These are phyloP conservation scores for Taxidea taxus DNA, from an alignment of 2,113 vertebrate genomes.

Conservation along the genomic window DNA sequence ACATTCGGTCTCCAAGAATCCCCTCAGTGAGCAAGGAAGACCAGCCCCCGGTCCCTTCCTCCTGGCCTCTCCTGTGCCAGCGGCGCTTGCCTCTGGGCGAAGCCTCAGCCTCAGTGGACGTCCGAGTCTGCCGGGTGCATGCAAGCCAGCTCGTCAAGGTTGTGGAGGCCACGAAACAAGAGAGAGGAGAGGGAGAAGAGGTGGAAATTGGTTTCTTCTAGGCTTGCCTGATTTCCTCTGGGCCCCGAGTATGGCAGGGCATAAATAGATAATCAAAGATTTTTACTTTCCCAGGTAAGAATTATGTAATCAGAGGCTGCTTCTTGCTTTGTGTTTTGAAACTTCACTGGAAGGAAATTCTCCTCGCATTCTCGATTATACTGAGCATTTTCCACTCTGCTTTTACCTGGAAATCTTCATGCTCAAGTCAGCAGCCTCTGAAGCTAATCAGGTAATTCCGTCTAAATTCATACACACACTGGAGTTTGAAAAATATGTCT, in stretches of 20 bases:
- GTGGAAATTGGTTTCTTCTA: background rate
- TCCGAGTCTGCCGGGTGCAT: accelerated
- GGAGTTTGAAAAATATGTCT: background rate
- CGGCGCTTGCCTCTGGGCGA: accelerated
- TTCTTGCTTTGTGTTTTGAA: constrained; percentile 32
- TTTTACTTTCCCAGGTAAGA: constrained; percentile 40
- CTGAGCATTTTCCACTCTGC: background rate
- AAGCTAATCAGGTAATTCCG: constrained; percentile 49
- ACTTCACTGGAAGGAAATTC: constrained; percentile 23
- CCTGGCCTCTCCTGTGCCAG: accelerated
- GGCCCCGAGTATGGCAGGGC: background rate
- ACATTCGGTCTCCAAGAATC: background rate
- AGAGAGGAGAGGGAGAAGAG: background rate
- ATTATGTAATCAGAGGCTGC: constrained; percentile 17
- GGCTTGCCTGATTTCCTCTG: constrained; percentile 18
- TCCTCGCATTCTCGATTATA: background rate
- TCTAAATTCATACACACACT: background rate
- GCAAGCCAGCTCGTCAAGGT: background rate
- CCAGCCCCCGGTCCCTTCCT: background rate
- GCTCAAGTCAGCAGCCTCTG: background rate
- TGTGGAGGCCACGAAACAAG: accelerated
- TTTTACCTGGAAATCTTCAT: constrained; percentile 34
- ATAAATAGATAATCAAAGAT: constrained; percentile 62
- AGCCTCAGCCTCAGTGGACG: background rate
- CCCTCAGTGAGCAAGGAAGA: background rate